phyloP scores from a whole-genome alignment of 2,113 vertebrate species.

The Tenrec ecaudatus region DNA sequence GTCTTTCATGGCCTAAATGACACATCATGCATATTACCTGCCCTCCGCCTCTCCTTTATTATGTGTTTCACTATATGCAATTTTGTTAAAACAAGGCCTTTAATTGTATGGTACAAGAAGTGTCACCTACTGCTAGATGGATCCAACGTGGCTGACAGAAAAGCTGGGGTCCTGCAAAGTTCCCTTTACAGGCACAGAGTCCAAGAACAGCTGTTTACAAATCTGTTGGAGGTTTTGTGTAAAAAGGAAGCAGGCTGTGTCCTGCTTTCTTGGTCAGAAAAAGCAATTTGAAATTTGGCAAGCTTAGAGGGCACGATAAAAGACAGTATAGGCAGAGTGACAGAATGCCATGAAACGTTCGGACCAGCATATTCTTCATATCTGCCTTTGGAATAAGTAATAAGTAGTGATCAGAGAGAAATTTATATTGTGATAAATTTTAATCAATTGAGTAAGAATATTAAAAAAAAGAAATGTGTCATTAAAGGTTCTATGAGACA shows the following conservation, averaged over 20 bases:
- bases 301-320: slow-evolving; percentile 44
- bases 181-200: slow-evolving; percentile 67
- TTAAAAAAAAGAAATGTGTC: background rate
- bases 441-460: background rate
- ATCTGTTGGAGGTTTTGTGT: slow-evolving; percentile 59
- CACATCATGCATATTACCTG: background rate
- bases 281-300: slow-evolving; percentile 28
- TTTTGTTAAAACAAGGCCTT: slow-evolving; percentile 61
- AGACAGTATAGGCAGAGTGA: slow-evolving; percentile 47
- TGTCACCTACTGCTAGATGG: slow-evolving; percentile 78
- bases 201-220: slow-evolving; percentile 78
- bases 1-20: slow-evolving; percentile 33
- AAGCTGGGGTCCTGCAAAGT: slow-evolving; percentile 48
- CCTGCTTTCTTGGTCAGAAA: slow-evolving; percentile 73
- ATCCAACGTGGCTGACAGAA: slow-evolving; percentile 63
- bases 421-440: background rate
- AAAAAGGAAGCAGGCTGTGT: slow-evolving; percentile 69
- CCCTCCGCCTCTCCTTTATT: slow-evolving; percentile 33
- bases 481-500: background rate
- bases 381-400: slow-evolving; percentile 1
- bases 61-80: slow-evolving; percentile 55
- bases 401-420: background rate
- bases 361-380: background rate
- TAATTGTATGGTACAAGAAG: slow-evolving; percentile 66
- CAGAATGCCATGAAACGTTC: background rate